phyloP scores from a whole-genome alignment of 2,797 vertebrate species.

The Dicrostonyx torquatus region DNA sequence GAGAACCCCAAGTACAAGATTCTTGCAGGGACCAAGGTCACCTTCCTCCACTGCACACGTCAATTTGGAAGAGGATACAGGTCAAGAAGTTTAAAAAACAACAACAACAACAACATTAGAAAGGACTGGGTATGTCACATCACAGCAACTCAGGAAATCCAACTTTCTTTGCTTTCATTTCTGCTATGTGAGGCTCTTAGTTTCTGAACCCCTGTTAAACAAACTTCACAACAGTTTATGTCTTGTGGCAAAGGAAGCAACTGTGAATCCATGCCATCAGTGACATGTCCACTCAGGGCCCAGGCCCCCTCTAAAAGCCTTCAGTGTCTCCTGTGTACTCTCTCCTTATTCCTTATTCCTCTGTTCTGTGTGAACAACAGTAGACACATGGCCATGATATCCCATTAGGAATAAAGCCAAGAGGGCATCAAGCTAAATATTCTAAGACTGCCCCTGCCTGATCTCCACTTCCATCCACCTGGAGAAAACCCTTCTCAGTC shows the following conservation, averaged over 20 bases:
- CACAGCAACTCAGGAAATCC: not conserved
- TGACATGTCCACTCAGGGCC: rapidly evolving
- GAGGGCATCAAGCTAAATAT: not conserved
- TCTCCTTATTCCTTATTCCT: not conserved
- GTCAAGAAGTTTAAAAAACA: constrained; percentile 8
- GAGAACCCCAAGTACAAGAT: not conserved
- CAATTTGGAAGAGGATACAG: not conserved
- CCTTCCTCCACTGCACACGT: not conserved
- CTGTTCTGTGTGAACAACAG: rapidly evolving
- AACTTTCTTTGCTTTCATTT: not conserved
- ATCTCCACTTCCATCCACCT: not conserved
- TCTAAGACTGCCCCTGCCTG: not conserved
- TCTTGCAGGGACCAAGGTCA: not conserved
- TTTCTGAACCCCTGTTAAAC: not conserved
- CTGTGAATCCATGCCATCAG: not conserved
- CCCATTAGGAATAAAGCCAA: not conserved
- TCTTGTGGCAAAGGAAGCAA: not conserved
- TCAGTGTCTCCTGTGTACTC: not conserved
- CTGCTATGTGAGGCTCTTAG: not conserved
- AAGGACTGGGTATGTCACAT: not conserved
- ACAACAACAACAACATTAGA: not conserved
- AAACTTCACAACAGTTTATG: not conserved
- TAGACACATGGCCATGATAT: not conserved
- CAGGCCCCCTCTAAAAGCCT: not conserved
- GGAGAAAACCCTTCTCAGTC: not conserved